Conservation (phyloP, 2,888 invertebrate species). For the Mellilla xanthometata region DNA sequence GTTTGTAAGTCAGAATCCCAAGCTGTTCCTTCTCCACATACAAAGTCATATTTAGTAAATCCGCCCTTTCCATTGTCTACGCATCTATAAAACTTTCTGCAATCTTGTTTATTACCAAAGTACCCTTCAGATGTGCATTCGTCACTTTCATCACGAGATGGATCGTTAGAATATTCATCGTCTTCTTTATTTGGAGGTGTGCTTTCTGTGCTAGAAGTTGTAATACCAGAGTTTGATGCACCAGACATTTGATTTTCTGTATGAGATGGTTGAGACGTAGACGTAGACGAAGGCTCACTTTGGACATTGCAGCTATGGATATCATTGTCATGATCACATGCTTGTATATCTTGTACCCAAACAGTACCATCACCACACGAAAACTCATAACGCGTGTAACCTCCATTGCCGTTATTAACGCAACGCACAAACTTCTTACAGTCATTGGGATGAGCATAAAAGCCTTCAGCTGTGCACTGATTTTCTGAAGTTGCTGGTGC, state of each 20-base stretch:
- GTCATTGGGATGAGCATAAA: constrained; percentile 85
- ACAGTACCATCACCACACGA: constrained; percentile 85
- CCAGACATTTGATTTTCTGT: constrained; percentile 28
- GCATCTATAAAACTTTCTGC: constrained; percentile 76
- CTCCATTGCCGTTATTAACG: constrained; percentile 72
- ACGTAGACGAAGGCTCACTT: constrained; percentile 30
- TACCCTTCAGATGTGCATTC: constrained; percentile 73
- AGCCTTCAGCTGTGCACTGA: constrained; percentile 85
- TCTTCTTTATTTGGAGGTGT: constrained; percentile 35
- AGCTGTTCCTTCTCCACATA: constrained; percentile 82
- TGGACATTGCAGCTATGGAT: constrained; percentile 43
- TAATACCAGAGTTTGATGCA: constrained; percentile 17
- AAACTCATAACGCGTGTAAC: constrained; percentile 81
- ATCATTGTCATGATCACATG: constrained; percentile 69
- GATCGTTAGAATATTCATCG: constrained; percentile 29
- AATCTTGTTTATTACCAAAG: constrained; percentile 66
- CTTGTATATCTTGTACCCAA: constrained; percentile 85
- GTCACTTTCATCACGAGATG: constrained; percentile 31
- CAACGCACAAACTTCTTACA: constrained; percentile 90
- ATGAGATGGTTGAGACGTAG: constrained; percentile 31
- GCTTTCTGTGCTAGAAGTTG: constrained; percentile 31
- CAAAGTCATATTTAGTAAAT: constrained; percentile 78
- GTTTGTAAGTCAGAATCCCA: constrained; percentile 79
- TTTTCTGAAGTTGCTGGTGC: constrained; percentile 28
- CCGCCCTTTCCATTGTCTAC: constrained; percentile 66